Evolutionary conservation across 1,140 invertebrate species (phyloP), one percentile per base, ranked within the genome.

Genomic region (Dreissena rostriformis): DNA sequence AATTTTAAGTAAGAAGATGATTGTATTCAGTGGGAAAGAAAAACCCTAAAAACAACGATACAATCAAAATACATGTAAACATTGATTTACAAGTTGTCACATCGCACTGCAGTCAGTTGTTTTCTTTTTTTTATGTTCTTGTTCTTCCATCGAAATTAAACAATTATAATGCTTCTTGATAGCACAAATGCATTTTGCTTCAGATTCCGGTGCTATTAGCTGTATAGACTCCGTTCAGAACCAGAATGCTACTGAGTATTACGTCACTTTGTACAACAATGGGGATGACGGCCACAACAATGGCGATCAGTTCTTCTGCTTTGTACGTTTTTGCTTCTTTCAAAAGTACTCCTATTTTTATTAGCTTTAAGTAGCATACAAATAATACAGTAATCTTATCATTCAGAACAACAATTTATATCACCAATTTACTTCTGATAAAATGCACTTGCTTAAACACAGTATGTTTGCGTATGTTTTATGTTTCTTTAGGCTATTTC

Each of bases 201-300:
- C 17, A 82, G 80, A 51, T n/a, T 17, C 28, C 10, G 57, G 11
- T n/a, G 6, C 57, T 1, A 72, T 82, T 0, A 53, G 24, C 15
- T 82, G 80, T 74, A 63, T 82, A 5, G 80, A 82, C 39, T 67
- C 72, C 17, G 80, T 82, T 28, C 71, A 63, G n/a, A 19, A 49
- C 12, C 39, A 39, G 39, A 39, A 39, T 8, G 80, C 71, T 15
- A 22, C 26, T 7, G 80, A 73, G n/a, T 74, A 73, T 57, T 82
- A 74, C 53, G 29, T 73, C 11, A 82, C 80, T 14, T 57, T 75
- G 1, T 82, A 66, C 71, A 82, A 72, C 39, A 2, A 5, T n/a
- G 80, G 70, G 15, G 22, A n/a, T 28, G 57, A 7, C 14, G 71
- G 75, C 39, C 71, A 52, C n/a, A 52, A 39, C 7, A 67, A 39